Conservation (phyloP, 2,888 invertebrate genomes). For the Liopterus haemorrhoidalis region DNA sequence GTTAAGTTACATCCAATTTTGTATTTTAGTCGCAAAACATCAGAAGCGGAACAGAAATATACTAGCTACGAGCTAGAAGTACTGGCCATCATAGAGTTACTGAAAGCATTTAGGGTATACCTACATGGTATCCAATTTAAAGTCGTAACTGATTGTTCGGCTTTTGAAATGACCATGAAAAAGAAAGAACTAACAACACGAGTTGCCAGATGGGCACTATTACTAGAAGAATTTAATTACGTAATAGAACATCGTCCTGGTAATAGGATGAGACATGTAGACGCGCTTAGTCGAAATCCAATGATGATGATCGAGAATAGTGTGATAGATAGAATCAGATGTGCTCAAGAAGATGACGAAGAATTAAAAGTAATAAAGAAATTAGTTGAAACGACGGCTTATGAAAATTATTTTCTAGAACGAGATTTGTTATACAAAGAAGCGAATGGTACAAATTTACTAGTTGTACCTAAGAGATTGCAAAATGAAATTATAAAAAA, state of each 20-base stretch:
- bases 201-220: slow-evolving; percentile 29
- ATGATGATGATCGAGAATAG: slow-evolving; percentile 5
- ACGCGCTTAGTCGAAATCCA: slow-evolving; percentile 18
- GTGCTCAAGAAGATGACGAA: slow-evolving; percentile 22
- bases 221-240: slow-evolving; percentile 29
- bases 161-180: slow-evolving; percentile 19
- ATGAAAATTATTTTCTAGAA: slow-evolving; percentile 26
- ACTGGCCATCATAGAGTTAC: slow-evolving; percentile 12
- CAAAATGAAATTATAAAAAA: slow-evolving; percentile 25
- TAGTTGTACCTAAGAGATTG: slow-evolving; percentile 27
- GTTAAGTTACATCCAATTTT: slow-evolving; percentile 10
- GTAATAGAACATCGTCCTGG: slow-evolving; percentile 26
- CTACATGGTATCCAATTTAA: slow-evolving; percentile 25
- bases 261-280: slow-evolving; percentile 26
- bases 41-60: slow-evolving; percentile 4
- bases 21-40: slow-evolving; percentile 12
- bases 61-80: slow-evolving; percentile 16
- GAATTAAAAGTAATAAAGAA: slow-evolving; percentile 23
- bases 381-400: slow-evolving; percentile 17
- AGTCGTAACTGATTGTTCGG: slow-evolving; percentile 26
- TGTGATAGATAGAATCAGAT: slow-evolving; percentile 10
- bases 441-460: slow-evolving; percentile 16
- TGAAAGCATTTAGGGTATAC: slow-evolving; percentile 16
- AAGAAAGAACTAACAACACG: slow-evolving; percentile 22
- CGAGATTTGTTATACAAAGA: slow-evolving; percentile 16